A percentile compares a stretch with the other conserved stretches of the same genome.
These are phyloP conservation scores for Apaloderma vittatum DNA, from an alignment of 2,113 vertebrate species.

Conservation along the genomic window DNA sequence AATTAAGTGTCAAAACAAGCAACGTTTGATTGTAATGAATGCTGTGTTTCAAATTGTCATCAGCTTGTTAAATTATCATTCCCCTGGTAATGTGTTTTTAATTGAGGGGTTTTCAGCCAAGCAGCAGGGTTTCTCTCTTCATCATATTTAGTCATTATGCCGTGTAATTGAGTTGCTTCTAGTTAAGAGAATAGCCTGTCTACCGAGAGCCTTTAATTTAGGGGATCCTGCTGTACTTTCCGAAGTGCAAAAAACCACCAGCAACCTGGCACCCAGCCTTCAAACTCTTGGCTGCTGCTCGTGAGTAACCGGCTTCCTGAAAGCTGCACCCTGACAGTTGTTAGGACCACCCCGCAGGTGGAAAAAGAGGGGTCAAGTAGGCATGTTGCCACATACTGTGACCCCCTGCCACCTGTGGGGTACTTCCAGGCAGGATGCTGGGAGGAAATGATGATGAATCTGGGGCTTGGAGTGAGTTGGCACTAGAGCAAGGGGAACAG, in stretches of 20 bases:
- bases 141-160: conserved; percentile 7
- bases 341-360: neutral
- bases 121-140: conserved; percentile 31
- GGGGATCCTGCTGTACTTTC: neutral
- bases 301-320: neutral
- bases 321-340: neutral
- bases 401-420: neutral
- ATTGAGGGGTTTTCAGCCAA: conserved; percentile 31
- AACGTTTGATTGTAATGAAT: neutral
- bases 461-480: neutral
- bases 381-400: neutral
- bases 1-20: neutral
- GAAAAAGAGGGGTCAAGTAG: neutral
- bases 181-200: neutral
- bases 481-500: neutral
- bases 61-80: conserved; percentile 24
- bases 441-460: neutral
- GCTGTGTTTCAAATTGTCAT: neutral
- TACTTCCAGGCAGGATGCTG: neutral
- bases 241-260: neutral
- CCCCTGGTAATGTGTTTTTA: conserved; percentile 13
- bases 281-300: neutral
- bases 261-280: neutral
- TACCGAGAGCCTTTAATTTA: neutral
- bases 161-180: neutral